These are phyloP conservation scores for Aporophyla nigra DNA, from an alignment of 2,888 invertebrate genomes.

Conservation along the genomic window DNA sequence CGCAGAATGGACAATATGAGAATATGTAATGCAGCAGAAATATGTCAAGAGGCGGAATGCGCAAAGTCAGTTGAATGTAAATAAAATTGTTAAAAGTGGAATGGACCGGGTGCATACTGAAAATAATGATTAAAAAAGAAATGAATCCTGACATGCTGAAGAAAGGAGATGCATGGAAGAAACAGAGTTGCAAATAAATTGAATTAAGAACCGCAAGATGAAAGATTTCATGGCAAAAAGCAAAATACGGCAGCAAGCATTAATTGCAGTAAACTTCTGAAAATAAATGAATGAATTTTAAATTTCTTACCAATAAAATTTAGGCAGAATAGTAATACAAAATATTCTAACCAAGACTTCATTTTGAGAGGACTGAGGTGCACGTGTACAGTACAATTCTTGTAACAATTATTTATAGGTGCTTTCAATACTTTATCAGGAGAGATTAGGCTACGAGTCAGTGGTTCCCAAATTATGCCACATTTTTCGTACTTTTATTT, in stretches of 20 bases:
- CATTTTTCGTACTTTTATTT: too few relatives aligned
- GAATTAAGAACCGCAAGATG: too few relatives aligned
- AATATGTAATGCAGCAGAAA: not conserved
- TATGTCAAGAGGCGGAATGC: too few relatives aligned
- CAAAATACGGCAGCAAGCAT: not conserved
- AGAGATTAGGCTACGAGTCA: not conserved
- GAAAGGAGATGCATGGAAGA: not conserved
- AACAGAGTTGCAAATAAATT: not conserved
- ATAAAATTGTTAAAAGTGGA: not conserved
- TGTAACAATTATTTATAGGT: constrained; percentile 17
- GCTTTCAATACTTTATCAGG: not conserved
- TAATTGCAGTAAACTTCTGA: not conserved
- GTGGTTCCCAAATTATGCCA: constrained; percentile 19
- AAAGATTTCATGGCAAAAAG: not conserved
- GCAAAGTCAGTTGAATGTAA: not conserved
- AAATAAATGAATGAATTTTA: not conserved
- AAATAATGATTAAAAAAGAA: not conserved
- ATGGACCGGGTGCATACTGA: not conserved
- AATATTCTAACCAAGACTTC: constrained; percentile 22
- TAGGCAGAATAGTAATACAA: constrained; percentile 19
- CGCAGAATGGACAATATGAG: not conserved
- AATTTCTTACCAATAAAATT: constrained; percentile 17
- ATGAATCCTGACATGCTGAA: not conserved
- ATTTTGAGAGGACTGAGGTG: not conserved
- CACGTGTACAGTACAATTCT: not conserved